Conservation (phyloP, 2,888 invertebrate genomes). For the Cataglyphis albicans region DNA sequence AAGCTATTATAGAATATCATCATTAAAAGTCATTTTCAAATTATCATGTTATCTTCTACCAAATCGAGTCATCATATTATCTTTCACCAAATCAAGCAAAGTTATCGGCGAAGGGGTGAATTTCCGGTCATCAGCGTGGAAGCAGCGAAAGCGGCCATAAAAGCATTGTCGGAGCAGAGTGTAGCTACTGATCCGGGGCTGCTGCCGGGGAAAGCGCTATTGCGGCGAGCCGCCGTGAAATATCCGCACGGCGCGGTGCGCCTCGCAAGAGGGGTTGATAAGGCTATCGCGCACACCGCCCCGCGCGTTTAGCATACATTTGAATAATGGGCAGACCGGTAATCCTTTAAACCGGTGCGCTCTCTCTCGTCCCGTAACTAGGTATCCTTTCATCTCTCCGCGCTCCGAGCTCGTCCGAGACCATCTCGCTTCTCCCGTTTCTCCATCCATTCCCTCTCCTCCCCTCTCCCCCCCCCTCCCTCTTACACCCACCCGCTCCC, state of each 20-base stretch:
- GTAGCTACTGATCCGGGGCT: constrained; percentile 10
- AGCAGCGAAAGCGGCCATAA: constrained; percentile 3
- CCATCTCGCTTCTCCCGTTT: constrained; percentile 65
- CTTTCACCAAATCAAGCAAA: constrained; percentile 4
- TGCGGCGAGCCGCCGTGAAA: constrained; percentile 71
- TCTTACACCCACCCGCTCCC: constrained; percentile 46
- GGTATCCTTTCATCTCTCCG: constrained; percentile 86
- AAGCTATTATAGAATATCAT: not conserved
- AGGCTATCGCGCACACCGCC: constrained; percentile 84
- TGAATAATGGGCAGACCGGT: constrained; percentile 86
- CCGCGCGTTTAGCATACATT: constrained; percentile 86
- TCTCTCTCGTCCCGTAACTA: constrained; percentile 85
- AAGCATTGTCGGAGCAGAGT: constrained; percentile 40
- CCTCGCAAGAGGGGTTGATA: constrained; percentile 84
- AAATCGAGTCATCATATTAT: not conserved
- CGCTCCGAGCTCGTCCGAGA: constrained; percentile 75
- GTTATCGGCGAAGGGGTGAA: not conserved
- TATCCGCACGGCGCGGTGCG: constrained; percentile 67
- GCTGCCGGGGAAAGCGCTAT: constrained; percentile 48
- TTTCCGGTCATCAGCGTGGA: constrained; percentile 28
- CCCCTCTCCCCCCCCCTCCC: not conserved
- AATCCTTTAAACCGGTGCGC: constrained; percentile 85
- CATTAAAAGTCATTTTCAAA: not conserved
- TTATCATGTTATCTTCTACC: not conserved
- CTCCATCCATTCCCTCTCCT: constrained; percentile 30